These are phyloP conservation scores for Pluvialis apricaria DNA, from an alignment of 2,113 vertebrate genomes.

Conservation along the genomic window DNA sequence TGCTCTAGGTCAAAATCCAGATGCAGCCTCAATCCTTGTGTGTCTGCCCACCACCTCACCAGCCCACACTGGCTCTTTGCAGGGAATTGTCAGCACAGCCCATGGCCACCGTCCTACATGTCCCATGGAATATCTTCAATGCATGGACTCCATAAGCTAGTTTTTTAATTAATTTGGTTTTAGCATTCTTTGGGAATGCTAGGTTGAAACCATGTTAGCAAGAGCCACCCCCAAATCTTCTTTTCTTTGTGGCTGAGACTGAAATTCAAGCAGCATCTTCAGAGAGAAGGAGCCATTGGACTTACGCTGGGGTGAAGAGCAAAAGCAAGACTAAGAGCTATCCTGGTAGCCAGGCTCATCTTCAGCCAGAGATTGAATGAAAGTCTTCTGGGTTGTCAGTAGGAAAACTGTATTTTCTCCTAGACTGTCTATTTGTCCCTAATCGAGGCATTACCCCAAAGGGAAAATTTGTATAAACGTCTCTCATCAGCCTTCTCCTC, in stretches of 20 bases:
- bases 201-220: neutral
- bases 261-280: neutral
- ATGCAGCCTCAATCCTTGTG: neutral
- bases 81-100: neutral
- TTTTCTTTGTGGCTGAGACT: neutral
- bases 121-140: neutral
- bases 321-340: neutral
- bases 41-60: neutral
- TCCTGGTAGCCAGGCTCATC: neutral
- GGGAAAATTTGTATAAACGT: neutral
- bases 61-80: neutral
- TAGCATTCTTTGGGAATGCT: neutral
- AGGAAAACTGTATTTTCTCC: neutral
- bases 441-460: neutral
- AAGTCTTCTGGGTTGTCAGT: neutral
- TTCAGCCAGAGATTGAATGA: neutral
- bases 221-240: neutral
- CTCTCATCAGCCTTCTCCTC: neutral
- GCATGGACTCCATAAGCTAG: neutral
- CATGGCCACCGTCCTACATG: too few relatives aligned
- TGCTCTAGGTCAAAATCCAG: neutral
- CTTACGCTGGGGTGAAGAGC: neutral
- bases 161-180: neutral
- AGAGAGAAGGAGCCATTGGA: neutral
- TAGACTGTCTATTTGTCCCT: neutral